A percentile compares a stretch with the other conserved stretches of the same genome.
phyloP scores from a whole-genome alignment of 2,888 invertebrate genomes.

The Drosophila cracens region DNA sequence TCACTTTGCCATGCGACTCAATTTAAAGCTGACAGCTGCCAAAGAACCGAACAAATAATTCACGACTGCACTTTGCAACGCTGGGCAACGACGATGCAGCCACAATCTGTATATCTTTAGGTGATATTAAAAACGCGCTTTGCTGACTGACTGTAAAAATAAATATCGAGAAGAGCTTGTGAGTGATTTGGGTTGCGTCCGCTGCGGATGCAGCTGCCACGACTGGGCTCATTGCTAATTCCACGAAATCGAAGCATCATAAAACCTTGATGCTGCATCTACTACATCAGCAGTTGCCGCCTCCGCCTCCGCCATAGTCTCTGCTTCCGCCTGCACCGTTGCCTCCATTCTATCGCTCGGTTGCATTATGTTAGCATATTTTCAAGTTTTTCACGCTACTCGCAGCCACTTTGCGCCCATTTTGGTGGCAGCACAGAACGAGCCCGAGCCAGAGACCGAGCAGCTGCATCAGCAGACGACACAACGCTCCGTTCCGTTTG shows the following conservation, averaged over 20 bases:
- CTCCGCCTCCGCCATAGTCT: neutral
- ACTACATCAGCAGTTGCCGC: conserved; percentile 23
- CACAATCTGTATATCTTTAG: conserved; percentile 7
- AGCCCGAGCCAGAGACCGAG: conserved; percentile 1
- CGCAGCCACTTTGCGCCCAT: conserved; percentile 57
- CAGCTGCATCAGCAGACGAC: conserved; percentile 61
- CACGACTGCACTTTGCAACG: conserved; percentile 42
- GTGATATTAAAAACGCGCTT: conserved; percentile 61
- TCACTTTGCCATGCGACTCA: conserved; percentile 41
- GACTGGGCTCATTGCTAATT: conserved; percentile 75
- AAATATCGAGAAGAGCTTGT: conserved; percentile 47
- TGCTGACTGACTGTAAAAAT: conserved; percentile 45
- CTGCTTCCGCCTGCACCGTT: too few relatives aligned
- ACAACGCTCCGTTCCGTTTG: conserved; percentile 47
- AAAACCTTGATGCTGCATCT: conserved; percentile 71
- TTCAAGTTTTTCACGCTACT: conserved; percentile 66
- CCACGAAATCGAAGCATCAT: conserved; percentile 82
- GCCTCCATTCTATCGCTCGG: conserved; percentile 19
- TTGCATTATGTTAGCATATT: conserved; percentile 72
- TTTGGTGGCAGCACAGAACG: conserved; percentile 27
- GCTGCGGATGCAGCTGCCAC: conserved; percentile 18
- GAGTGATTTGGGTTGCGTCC: conserved; percentile 22
- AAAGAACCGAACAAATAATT: conserved; percentile 49
- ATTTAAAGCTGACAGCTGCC: conserved; percentile 48
- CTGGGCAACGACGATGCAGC: conserved; percentile 17